Conservation (phyloP, 2,113 vertebrate species). For the Indicator maculatus region DNA sequence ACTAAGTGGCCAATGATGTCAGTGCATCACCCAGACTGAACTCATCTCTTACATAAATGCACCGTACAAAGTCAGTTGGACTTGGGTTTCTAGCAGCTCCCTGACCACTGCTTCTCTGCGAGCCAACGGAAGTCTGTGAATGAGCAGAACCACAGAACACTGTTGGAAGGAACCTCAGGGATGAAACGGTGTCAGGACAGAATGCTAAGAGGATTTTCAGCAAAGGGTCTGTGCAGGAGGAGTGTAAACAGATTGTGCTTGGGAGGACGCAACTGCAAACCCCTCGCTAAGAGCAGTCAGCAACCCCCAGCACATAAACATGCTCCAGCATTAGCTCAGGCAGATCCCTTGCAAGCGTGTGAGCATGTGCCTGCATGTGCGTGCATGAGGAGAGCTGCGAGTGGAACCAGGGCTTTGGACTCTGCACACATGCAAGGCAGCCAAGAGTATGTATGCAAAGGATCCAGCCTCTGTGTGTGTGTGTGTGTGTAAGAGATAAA, state of each 20-base stretch:
- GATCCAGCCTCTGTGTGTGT: background rate
- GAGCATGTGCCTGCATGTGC: background rate
- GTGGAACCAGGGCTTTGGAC: background rate
- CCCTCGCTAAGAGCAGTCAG: background rate
- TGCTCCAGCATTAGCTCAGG: background rate
- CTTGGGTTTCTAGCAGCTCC: background rate
- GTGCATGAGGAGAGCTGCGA: background rate
- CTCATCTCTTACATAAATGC: background rate
- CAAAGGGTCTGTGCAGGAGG: background rate
- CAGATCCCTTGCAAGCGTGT: background rate
- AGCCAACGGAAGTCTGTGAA: background rate
- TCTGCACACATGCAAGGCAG: background rate
- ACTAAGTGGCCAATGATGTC: background rate
- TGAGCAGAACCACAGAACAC: background rate
- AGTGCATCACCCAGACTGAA: background rate
- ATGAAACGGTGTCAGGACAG: background rate
- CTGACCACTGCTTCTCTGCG: background rate
- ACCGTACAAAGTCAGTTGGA: background rate
- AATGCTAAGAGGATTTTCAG: background rate
- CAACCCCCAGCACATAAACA: background rate
- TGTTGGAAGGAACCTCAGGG: background rate
- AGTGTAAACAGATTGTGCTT: background rate
- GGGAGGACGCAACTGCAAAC: background rate
- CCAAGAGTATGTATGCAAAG: background rate
- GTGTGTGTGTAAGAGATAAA: conserved; percentile 53